Conservation (phyloP, 2,888 invertebrate genomes). For the Euproctis similis region DNA sequence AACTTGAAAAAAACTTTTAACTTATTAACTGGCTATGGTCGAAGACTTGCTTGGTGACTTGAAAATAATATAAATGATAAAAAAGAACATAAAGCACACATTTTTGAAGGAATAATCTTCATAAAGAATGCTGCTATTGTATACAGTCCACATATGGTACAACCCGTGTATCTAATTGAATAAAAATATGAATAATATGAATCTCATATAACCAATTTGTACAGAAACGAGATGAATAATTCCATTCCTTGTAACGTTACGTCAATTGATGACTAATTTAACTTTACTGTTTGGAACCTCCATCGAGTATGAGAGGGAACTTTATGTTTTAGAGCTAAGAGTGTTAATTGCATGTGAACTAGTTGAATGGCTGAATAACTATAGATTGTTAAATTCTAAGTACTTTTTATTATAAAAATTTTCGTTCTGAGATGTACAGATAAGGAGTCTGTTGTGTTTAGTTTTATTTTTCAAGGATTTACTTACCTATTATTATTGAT, state of each 20-base stretch:
- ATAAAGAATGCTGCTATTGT: constrained; percentile 36
- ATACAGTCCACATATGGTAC: constrained; percentile 46
- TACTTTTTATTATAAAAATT: constrained; percentile 63
- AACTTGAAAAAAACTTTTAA: constrained; percentile 45
- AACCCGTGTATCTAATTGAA: constrained; percentile 60
- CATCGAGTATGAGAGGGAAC: constrained; percentile 26
- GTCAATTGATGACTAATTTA: constrained; percentile 38
- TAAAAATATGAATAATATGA: constrained; percentile 63
- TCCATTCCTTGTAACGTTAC: constrained; percentile 48
- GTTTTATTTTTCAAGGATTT: constrained; percentile 50
- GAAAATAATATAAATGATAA: constrained; percentile 23
- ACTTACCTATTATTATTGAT: constrained; percentile 51
- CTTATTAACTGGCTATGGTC: constrained; percentile 46
- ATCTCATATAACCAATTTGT: constrained; percentile 59
- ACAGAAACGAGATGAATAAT: constrained; percentile 61
- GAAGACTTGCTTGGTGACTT: constrained; percentile 33
- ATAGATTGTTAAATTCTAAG: constrained; percentile 31
- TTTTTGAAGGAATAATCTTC: constrained; percentile 8
- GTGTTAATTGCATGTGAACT: constrained; percentile 27
- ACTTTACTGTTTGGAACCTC: constrained; percentile 28
- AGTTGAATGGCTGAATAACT: constrained; percentile 17
- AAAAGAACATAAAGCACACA: constrained; percentile 27
- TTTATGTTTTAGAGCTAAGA: constrained; percentile 39
- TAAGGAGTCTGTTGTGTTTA: constrained; percentile 49
- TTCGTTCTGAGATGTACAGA: constrained; percentile 55